Conservation (phyloP, 2,888 invertebrate species). For the Pseudococcus viburni region DNA sequence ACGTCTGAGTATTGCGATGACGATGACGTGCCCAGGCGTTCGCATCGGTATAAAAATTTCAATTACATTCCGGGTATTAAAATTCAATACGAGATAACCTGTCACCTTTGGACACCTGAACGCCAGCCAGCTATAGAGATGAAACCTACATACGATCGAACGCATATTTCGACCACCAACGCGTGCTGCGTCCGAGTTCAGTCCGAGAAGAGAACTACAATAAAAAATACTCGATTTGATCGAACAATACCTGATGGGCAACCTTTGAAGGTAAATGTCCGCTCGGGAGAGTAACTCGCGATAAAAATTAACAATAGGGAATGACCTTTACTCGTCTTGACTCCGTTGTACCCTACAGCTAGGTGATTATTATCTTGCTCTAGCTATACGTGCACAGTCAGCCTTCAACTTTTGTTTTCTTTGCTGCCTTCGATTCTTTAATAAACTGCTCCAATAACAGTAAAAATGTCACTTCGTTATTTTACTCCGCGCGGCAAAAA, state of each 20-base stretch:
- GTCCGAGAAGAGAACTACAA: not conserved
- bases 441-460: slow-evolving; percentile 61
- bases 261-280: slow-evolving; percentile 67
- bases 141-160: not conserved
- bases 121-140: not conserved
- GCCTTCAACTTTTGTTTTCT: slow-evolving; percentile 62
- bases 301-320: slow-evolving; percentile 64
- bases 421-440: slow-evolving; percentile 59
- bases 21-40: not conserved
- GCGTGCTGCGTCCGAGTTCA: slow-evolving; percentile 18
- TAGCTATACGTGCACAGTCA: slow-evolving; percentile 7
- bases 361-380: slow-evolving; percentile 60
- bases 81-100: slow-evolving; percentile 36
- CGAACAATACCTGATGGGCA: slow-evolving; percentile 60
- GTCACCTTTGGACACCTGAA: slow-evolving; percentile 37
- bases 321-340: slow-evolving; percentile 64
- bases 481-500: not conserved
- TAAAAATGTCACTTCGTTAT: slow-evolving; percentile 62
- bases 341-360: slow-evolving; percentile 49
- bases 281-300: slow-evolving; percentile 53
- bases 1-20: not conserved
- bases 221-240: slow-evolving; percentile 19
- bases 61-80: slow-evolving; percentile 40
- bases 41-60: slow-evolving; percentile 27
- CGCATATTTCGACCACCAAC: slow-evolving; percentile 38